Evolutionary conservation across 2,888 invertebrate species (phyloP).

Genomic region (Tachystola acroxantha): DNA sequence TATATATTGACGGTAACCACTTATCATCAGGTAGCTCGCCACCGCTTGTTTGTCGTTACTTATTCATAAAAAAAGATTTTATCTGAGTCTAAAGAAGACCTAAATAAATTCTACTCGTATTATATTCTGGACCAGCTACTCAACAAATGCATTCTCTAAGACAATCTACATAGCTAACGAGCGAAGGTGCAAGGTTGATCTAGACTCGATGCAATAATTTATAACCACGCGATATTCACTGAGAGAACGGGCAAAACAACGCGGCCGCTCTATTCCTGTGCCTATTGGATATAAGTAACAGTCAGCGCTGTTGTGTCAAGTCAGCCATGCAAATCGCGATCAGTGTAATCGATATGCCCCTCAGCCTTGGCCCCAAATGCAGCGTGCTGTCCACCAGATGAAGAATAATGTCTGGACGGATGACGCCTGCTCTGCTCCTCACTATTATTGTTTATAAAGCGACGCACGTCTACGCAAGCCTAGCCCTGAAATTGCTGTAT

Average conservation of each 20-base stretch:
- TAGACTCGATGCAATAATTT: not conserved
- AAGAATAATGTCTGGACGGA: conserved; percentile 51
- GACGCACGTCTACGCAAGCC: conserved; percentile 28
- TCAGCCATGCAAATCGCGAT: conserved; percentile 48
- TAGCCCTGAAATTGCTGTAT: conserved; percentile 20
- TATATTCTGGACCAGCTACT: too few relatives aligned
- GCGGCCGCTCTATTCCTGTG: conserved; percentile 6
- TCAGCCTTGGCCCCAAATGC: conserved; percentile 65
- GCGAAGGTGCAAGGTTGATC: conserved; percentile 5
- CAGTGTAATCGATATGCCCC: conserved; percentile 58
- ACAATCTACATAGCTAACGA: not conserved
- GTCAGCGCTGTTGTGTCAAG: conserved; percentile 17
- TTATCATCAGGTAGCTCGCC: too few relatives aligned
- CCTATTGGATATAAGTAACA: conserved; percentile 18
- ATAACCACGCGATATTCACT: not conserved
- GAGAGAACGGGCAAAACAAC: not conserved
- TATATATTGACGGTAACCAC: too few relatives aligned
- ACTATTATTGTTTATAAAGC: conserved; percentile 35
- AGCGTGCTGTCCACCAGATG: conserved; percentile 44
- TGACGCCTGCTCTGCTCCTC: conserved; percentile 31
- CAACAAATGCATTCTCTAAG: too few relatives aligned
- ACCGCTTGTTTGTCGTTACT: too few relatives aligned
- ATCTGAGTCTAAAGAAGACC: too few relatives aligned
- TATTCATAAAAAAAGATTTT: too few relatives aligned
- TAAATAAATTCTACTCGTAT: too few relatives aligned